Conservation (phyloP, 2,113 vertebrate genomes). For the Semicossyphus pulcher region DNA sequence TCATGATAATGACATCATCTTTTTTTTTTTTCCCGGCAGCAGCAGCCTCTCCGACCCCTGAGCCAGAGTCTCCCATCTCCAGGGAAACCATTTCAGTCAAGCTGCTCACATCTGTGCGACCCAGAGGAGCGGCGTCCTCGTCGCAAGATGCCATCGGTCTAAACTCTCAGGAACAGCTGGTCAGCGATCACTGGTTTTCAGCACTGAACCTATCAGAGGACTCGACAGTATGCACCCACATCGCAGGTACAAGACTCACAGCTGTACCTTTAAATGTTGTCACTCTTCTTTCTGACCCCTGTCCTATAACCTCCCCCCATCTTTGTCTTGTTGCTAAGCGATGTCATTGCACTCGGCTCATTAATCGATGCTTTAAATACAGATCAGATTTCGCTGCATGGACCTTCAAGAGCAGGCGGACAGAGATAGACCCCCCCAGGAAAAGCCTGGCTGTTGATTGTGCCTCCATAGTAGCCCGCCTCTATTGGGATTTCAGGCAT, state of each 20-base stretch:
- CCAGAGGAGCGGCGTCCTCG: slow-evolving; percentile 43
- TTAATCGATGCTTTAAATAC: not conserved
- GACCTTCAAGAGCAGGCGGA: slow-evolving; percentile 30
- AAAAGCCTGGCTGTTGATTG: slow-evolving; percentile 31
- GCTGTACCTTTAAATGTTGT: not conserved
- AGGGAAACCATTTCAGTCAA: slow-evolving; percentile 76
- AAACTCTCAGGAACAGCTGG: slow-evolving; percentile 84
- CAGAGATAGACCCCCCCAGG: slow-evolving; percentile 15
- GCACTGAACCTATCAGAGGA: slow-evolving; percentile 74
- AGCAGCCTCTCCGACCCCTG: slow-evolving; percentile 45
- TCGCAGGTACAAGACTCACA: slow-evolving; percentile 74
- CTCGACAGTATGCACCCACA: slow-evolving; percentile 47
- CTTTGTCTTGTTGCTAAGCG: slow-evolving; percentile 17
- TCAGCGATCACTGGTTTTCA: slow-evolving; percentile 78
- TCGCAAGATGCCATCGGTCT: slow-evolving; percentile 47
- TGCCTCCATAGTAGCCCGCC: slow-evolving; percentile 58
- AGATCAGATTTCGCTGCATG: slow-evolving; percentile 61
- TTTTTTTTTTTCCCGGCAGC: slow-evolving; percentile 59
- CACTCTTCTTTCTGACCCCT: not conserved
- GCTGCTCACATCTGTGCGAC: slow-evolving; percentile 69
- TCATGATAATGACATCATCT: slow-evolving; percentile 48
- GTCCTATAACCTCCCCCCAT: not conserved
- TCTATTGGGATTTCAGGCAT: slow-evolving; percentile 36
- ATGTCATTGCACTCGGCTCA: slow-evolving; percentile 10
- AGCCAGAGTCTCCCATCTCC: slow-evolving; percentile 67